Evolutionary conservation across 30 jellyfish, hydroid and myxozoan genomes (phyloP), one percentile per base, ranked within the genome.

Genomic region (Chironex yamaguchii): DNA sequence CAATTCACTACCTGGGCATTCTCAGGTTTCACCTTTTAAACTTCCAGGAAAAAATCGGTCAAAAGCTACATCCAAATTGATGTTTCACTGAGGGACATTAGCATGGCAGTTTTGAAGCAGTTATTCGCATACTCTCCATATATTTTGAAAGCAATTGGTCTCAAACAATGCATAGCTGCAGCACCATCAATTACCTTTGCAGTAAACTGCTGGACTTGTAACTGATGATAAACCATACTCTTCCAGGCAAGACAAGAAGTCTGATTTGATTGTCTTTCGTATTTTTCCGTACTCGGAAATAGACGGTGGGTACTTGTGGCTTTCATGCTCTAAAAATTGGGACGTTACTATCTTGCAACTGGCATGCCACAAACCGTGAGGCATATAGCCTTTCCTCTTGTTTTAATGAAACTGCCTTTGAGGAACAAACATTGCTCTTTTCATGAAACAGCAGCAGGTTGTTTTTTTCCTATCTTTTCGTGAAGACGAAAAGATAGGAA

Each of bases 1-100:
- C 2, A 82, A 13, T 29, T 88, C 89, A 2, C 23, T 2, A 4
- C 90, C 89, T 71, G 90, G 22, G 53, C 53, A n/a, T 29, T 33
- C 49, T 24, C 90, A 2, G 3, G 85, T 32, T 62, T 13, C 83
- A 12, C 70, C 13, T 73, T 72, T 84, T 3, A 53, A 75, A 53
- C 90, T 84, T 3, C 71, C 52, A 6, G 20, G 21, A 0, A 72
- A 3, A 49, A 63, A 86, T 62, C 76, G 21, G 87, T 86, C 91
- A 30, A 32, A 86, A 42, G 76, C 87, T n/a, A 76, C 51, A 51
- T 77, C 92, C n/a, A 82, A 35, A 28, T 36, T 23, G 24, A 3
- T 67, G 22, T 35, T 48, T 36, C 26, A 21, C 22, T 3, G 53
- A 48, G 79, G 9, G 82, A 9, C 65, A n/a, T 26, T n/a, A 49